Conservation (phyloP, 2,797 vertebrate genomes). For the Loriculus beryllinus region DNA sequence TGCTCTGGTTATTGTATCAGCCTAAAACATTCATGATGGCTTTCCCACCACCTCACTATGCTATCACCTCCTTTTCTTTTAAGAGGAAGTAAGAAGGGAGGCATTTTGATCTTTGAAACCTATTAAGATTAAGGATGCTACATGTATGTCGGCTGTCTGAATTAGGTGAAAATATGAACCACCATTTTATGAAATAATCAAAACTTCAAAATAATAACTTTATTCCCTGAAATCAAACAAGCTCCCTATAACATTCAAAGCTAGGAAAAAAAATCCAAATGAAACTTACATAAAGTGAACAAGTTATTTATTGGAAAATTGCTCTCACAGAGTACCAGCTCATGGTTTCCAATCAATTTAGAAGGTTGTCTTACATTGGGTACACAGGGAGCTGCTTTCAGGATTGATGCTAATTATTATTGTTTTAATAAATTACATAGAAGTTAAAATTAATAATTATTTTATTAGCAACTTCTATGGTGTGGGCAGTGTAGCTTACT, state of each 20-base stretch:
- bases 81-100: neutral
- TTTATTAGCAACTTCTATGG: neutral
- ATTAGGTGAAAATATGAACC: neutral
- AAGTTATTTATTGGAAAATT: neutral
- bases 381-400: neutral
- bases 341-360: neutral
- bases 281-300: neutral
- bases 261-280: neutral
- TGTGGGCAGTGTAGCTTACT: neutral
- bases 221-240: neutral
- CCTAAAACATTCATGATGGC: neutral
- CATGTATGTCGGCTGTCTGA: neutral
- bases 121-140: neutral
- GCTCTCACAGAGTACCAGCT: neutral
- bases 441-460: neutral
- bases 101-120: neutral
- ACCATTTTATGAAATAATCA: neutral
- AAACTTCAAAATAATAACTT: neutral
- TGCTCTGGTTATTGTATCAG: slow-evolving; percentile 8
- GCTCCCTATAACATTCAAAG: neutral
- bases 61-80: neutral
- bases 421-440: neutral
- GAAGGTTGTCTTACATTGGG: neutral
- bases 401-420: neutral
- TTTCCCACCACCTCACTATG: neutral